Percentiles rank a stretch among this genome's conserved stretches.
phyloP scores from a whole-genome alignment of 2,797 vertebrate species.

The Anisognathus igniventris region DNA sequence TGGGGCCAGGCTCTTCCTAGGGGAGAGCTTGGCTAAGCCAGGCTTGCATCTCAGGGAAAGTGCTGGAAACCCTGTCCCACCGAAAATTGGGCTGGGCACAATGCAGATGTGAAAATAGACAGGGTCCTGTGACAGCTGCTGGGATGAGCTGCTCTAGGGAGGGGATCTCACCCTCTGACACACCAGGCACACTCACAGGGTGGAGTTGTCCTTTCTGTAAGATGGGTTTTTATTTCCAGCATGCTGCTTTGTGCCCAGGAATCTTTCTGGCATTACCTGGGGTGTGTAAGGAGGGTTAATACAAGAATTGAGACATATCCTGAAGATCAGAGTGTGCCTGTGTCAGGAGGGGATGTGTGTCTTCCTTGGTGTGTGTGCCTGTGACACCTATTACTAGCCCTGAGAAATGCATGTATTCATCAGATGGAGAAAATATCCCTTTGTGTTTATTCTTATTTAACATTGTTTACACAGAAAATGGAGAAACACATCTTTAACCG shows the following conservation, averaged over 20 bases:
- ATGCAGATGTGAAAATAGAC: background rate
- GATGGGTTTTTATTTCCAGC: background rate
- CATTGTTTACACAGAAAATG: conserved; percentile 68
- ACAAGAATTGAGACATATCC: conserved; percentile 10
- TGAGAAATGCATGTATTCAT: conserved; percentile 15
- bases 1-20: background rate
- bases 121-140: background rate
- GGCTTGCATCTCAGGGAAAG: background rate
- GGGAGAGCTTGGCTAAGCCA: background rate
- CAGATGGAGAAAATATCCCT: conserved; percentile 45
- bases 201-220: accelerated
- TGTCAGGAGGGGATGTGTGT: background rate
- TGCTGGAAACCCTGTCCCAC: background rate
- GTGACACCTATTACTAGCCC: background rate
- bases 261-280: background rate
- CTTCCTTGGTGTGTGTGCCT: background rate
- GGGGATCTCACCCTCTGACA: background rate
- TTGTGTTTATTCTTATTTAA: conserved; percentile 67
- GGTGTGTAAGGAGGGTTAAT: background rate
- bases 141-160: background rate
- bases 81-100: background rate
- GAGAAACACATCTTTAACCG: conserved; percentile 62
- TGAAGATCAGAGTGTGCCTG: background rate
- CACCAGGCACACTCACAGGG: background rate
- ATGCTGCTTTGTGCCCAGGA: background rate